Conservation (phyloP, 1,140 invertebrate genomes). For the Caenorhabditis remanei region DNA sequence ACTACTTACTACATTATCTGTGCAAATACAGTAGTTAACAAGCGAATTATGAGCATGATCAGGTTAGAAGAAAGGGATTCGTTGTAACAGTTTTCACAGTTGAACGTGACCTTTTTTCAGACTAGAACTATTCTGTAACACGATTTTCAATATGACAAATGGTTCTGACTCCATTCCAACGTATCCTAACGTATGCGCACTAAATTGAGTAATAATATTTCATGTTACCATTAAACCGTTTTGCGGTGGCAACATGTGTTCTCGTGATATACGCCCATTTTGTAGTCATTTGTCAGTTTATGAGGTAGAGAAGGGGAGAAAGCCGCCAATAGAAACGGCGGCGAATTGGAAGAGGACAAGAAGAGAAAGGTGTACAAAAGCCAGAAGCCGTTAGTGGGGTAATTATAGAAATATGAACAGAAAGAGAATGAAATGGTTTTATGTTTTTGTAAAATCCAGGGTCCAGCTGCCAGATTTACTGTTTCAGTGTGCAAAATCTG, state of each 20-base stretch:
- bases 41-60: background rate
- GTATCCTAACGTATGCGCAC: background rate
- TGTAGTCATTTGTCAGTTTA: slow-evolving; percentile 53
- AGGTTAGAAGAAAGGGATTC: background rate
- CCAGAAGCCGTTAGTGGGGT: background rate
- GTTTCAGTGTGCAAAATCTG: too few relatives aligned
- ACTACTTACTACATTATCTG: slow-evolving; percentile 43
- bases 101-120: too few relatives aligned
- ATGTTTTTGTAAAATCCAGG: too few relatives aligned
- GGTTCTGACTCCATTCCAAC: background rate
- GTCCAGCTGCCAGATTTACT: too few relatives aligned
- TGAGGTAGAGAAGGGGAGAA: background rate
- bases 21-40: slow-evolving; percentile 7
- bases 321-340: background rate
- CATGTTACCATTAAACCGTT: slow-evolving; percentile 13
- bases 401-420: background rate
- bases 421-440: background rate
- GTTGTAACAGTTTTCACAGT: too few relatives aligned
- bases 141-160: too few relatives aligned
- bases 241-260: slow-evolving; percentile 53
- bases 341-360: background rate
- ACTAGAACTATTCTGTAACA: too few relatives aligned
- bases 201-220: slow-evolving; percentile 47
- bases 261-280: background rate
- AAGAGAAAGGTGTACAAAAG: slow-evolving; percentile 9